Base-by-base conservation (phyloP, 1,140 invertebrate species). In the Cydia splendana region DNA sequence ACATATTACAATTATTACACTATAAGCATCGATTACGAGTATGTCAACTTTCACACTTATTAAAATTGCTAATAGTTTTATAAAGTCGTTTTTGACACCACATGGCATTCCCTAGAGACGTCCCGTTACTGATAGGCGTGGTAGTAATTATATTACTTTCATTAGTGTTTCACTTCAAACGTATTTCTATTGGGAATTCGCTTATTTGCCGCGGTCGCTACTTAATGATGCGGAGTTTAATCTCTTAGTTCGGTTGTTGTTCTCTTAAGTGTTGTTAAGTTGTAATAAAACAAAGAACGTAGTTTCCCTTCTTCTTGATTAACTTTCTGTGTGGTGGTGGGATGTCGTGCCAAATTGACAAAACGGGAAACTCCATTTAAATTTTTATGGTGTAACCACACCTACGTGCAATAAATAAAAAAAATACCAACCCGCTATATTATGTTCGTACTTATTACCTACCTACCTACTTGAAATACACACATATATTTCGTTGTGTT, bases 51-150 rank as follows among this genome's bases (percentile, higher is more conserved):
- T 62, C 7, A 62, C 57, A 62, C 57, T 62, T 62, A 62, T 62
- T 62, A 62, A 62, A 62, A 18, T 18, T n/a, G 53, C 53, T 57
- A 57, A 20, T 62, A 62, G 6, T 62, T 20, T 24, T 62, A 24
- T 62, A 24, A 62, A 24, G 57, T 62, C 6, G 24, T 20, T 71
- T 71, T 71, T 71, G 67, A 71, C 67, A 38, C 65, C 65, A 38
- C 67, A 71, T 38, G 67, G 18, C 13, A 71, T 38, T 71, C 67
- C 24, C 67, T 38, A 18, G 67, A 42, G 34, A 10, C 30, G 18
- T 7, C n/a, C 34, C 7, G 67, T 71, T n/a, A 24, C 34, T 42
- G n/a, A 24, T 62, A 62, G 57, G 57, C 57, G 57, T 62, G 57
- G 57, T 24, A 62, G 57, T 24, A 20, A 62, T 62, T 24, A 62